A percentile compares a stretch with the other conserved stretches of the same genome.
These are phyloP conservation scores for Cebidichthys violaceus DNA, from an alignment of 2,113 vertebrate species.

Conservation along the genomic window DNA sequence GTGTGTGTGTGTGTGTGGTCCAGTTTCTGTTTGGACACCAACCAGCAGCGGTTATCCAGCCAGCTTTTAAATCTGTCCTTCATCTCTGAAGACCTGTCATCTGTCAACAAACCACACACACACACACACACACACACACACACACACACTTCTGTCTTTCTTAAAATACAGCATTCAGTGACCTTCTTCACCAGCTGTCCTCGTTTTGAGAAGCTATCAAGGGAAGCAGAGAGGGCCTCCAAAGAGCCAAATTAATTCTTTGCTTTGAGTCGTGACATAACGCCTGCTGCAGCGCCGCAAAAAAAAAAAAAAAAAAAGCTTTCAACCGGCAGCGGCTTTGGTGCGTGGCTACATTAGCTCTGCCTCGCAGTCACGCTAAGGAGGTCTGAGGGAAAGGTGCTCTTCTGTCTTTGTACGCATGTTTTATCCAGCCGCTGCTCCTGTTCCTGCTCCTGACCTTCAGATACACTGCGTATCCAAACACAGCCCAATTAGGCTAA, in stretches of 20 bases:
- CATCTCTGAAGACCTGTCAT: conserved; percentile 76
- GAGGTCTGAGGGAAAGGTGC: background rate
- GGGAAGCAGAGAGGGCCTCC: conserved; percentile 74
- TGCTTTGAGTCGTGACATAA: conserved; percentile 74
- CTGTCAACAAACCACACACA: conserved; percentile 76
- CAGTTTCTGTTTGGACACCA: conserved; percentile 57
- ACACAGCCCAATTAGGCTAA: conserved; percentile 54
- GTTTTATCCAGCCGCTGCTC: background rate
- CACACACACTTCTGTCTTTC: conserved; percentile 67
- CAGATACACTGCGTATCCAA: conserved; percentile 10
- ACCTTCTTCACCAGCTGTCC: conserved; percentile 86
- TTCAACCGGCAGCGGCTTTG: background rate
- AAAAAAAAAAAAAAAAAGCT: background rate
- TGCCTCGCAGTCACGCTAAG: background rate
- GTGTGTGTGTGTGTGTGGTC: conserved; percentile 23
- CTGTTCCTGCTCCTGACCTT: conserved; percentile 7
- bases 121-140: background rate
- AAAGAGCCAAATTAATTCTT: conserved; percentile 76
- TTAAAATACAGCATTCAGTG: conserved; percentile 81
- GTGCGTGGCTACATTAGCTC: background rate
- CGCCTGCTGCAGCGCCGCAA: conserved; percentile 47
- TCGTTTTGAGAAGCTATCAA: conserved; percentile 81
- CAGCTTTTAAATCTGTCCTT: conserved; percentile 65
- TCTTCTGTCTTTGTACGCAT: background rate
- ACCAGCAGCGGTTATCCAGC: conserved; percentile 31